These are phyloP conservation scores for Castor canadensis DNA, from an alignment of 2,113 vertebrate genomes.

Conservation along the genomic window DNA sequence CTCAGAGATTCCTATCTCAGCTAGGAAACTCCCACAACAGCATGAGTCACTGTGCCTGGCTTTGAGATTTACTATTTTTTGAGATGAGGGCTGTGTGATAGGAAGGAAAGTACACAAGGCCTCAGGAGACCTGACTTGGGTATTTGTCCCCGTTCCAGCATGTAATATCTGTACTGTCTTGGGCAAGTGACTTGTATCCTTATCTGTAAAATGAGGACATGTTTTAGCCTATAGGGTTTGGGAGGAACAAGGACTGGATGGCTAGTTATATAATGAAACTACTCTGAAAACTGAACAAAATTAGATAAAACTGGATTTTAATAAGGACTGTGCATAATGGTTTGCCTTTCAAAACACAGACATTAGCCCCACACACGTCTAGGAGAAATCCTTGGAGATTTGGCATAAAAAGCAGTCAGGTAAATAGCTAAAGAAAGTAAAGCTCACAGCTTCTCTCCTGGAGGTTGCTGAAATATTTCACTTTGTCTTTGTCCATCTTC, in stretches of 20 bases:
- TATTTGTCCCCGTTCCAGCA: not conserved
- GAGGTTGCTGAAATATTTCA: not conserved
- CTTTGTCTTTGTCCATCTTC: not conserved
- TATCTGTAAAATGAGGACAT: not conserved
- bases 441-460: not conserved
- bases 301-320: not conserved
- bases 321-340: too few species aligned
- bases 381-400: not conserved
- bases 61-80: not conserved
- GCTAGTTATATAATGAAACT: not conserved
- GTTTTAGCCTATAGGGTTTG: not conserved
- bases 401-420: not conserved
- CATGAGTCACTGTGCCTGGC: too few species aligned
- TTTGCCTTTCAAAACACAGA: conserved; percentile 28
- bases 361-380: too few species aligned
- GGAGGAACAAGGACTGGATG: not conserved
- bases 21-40: too few species aligned
- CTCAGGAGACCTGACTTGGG: not conserved
- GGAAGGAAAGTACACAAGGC: not conserved
- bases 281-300: not conserved
- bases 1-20: too few species aligned
- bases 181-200: not conserved
- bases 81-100: not conserved
- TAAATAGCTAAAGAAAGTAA: not conserved
- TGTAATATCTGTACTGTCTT: not conserved